Conservation (phyloP, 2,888 invertebrate genomes). For the Acrobeloides nanus region DNA sequence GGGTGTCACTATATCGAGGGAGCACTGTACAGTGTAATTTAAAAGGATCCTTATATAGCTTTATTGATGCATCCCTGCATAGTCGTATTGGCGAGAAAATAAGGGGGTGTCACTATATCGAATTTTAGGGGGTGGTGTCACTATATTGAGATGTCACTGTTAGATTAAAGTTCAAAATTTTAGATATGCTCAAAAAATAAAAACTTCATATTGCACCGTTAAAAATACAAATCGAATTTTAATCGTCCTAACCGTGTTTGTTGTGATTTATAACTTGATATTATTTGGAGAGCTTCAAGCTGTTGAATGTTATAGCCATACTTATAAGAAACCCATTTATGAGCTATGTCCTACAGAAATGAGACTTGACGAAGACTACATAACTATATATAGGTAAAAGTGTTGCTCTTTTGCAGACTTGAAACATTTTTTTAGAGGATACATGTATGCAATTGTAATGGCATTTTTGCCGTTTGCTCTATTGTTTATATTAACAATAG, state of each 20-base stretch:
- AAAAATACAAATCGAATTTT: slow-evolving; percentile 22
- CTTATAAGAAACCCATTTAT: slow-evolving; percentile 11
- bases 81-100: too few relatives aligned
- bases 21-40: too few relatives aligned
- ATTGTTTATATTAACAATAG: slow-evolving; percentile 32
- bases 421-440: slow-evolving; percentile 33
- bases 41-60: too few relatives aligned
- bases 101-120: too few relatives aligned
- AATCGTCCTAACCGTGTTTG: slow-evolving; percentile 28
- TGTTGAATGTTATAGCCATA: slow-evolving; percentile 12
- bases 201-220: slow-evolving; percentile 27
- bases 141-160: too few relatives aligned
- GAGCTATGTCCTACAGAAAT: slow-evolving; percentile 47
- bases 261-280: slow-evolving; percentile 36
- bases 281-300: slow-evolving; percentile 42
- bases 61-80: too few relatives aligned
- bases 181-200: too few relatives aligned
- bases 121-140: too few relatives aligned
- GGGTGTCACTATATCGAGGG: too few relatives aligned
- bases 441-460: slow-evolving; percentile 39
- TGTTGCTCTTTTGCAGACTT: not conserved
- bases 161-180: too few relatives aligned
- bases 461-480: slow-evolving; percentile 41
- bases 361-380: slow-evolving; percentile 35
- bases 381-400: slow-evolving; percentile 39